phyloP scores from a whole-genome alignment of 2,113 vertebrate species.

The human (Homo sapiens) region DNA sequence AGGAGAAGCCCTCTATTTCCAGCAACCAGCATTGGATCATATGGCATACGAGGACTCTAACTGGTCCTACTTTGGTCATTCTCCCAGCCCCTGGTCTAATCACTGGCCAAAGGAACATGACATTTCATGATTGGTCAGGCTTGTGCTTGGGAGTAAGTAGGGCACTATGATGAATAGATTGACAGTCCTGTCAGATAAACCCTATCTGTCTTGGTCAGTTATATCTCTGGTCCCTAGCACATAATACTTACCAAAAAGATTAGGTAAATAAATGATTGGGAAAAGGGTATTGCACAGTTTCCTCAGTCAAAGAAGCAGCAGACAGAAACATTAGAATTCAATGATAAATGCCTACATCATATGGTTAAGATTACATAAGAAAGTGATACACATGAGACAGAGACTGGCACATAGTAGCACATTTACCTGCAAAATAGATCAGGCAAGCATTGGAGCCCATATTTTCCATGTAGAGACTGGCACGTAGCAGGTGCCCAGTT shows the following conservation, averaged over 20 bases:
- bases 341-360: background rate
- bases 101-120: background rate
- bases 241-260: background rate
- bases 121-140: background rate
- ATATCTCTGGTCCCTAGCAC: background rate
- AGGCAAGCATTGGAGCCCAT: background rate
- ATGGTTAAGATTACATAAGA: conserved; percentile 12
- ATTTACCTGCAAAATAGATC: background rate
- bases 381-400: background rate
- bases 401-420: background rate
- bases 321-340: conserved; percentile 26
- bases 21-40: background rate
- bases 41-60: background rate
- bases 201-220: background rate
- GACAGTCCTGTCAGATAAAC: background rate
- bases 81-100: background rate
- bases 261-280: conserved; percentile 1
- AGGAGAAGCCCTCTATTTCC: background rate
- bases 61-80: background rate
- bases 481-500: background rate
- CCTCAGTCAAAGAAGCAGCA: background rate
- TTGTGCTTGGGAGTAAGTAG: background rate
- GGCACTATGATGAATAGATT: background rate
- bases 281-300: background rate
- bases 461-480: background rate